phyloP scores from a whole-genome alignment of 1,140 invertebrate species.

The Galleria mellonella region DNA sequence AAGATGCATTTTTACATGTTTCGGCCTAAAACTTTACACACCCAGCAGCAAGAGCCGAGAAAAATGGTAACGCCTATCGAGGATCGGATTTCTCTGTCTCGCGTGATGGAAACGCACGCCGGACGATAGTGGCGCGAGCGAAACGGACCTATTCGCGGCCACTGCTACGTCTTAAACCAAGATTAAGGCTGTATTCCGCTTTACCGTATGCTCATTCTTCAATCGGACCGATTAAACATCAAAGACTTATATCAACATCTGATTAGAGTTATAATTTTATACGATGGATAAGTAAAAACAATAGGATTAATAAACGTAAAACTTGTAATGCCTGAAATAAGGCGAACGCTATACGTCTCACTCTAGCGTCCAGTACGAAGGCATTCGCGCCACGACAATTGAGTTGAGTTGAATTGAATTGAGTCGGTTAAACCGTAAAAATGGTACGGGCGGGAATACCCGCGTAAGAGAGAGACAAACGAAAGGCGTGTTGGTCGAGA shows the following conservation, averaged over 20 bases:
- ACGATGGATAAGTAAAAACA: neutral
- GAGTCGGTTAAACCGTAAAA: slow-evolving; percentile 71
- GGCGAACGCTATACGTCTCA: slow-evolving; percentile 53
- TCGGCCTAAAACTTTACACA: slow-evolving; percentile 73
- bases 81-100: slow-evolving; percentile 54
- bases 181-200: slow-evolving; percentile 64
- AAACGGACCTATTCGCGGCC: slow-evolving; percentile 38
- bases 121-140: slow-evolving; percentile 64
- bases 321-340: slow-evolving; percentile 30
- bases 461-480: slow-evolving; percentile 64
- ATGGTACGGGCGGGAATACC: slow-evolving; percentile 63
- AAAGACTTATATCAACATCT: neutral
- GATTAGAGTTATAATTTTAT: neutral
- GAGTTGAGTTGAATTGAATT: slow-evolving; percentile 74
- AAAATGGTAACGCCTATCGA: slow-evolving; percentile 58
- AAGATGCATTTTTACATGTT: slow-evolving; percentile 74
- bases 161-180: slow-evolving; percentile 61
- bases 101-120: slow-evolving; percentile 21
- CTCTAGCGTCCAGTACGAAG: slow-evolving; percentile 69
- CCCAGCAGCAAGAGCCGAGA: slow-evolving; percentile 51
- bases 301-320: slow-evolving; percentile 6
- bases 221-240: slow-evolving; percentile 32
- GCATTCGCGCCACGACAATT: slow-evolving; percentile 72
- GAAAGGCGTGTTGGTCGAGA: slow-evolving; percentile 66
- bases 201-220: slow-evolving; percentile 54